These are phyloP conservation scores for Octonoba sinensis DNA, from an alignment of 2,888 invertebrate genomes.

Conservation along the genomic window DNA sequence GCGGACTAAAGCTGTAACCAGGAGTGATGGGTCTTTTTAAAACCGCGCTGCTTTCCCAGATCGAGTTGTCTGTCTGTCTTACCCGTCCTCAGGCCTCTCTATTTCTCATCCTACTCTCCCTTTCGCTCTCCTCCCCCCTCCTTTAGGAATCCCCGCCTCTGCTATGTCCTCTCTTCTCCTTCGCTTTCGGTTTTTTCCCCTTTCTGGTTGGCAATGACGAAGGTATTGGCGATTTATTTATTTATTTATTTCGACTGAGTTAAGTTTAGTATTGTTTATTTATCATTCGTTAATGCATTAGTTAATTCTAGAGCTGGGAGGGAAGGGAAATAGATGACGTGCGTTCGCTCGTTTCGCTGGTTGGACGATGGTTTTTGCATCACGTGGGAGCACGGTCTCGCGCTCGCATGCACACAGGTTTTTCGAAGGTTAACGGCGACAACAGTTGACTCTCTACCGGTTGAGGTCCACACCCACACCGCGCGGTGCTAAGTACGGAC, in stretches of 20 bases:
- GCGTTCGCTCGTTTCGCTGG: constrained; percentile 24
- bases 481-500: neutral
- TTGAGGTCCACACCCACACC: constrained; percentile 40
- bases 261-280: constrained; percentile 17
- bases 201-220: too few relatives aligned
- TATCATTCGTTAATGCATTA: constrained; percentile 13
- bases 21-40: constrained; percentile 59
- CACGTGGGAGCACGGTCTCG: constrained; percentile 45
- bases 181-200: constrained; percentile 1
- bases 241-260: too few relatives aligned
- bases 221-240: constrained; percentile 1
- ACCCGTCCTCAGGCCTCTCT: constrained; percentile 36
- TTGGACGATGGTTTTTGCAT: constrained; percentile 31
- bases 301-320: neutral
- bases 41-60: constrained; percentile 48
- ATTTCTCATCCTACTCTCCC: constrained; percentile 38
- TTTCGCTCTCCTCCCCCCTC: constrained; percentile 16
- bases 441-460: constrained; percentile 28
- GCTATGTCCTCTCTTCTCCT: neutral
- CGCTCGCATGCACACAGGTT: constrained; percentile 41
- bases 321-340: constrained; percentile 26
- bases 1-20: constrained; percentile 26
- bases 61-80: constrained; percentile 47
- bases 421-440: constrained; percentile 57
- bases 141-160: constrained; percentile 30